A percentile compares a stretch with the other conserved stretches of the same genome.
Evolutionary conservation across 35 echinoderm and acorn worm species (phyloP).

Genomic region (Amphiura filiformis): DNA sequence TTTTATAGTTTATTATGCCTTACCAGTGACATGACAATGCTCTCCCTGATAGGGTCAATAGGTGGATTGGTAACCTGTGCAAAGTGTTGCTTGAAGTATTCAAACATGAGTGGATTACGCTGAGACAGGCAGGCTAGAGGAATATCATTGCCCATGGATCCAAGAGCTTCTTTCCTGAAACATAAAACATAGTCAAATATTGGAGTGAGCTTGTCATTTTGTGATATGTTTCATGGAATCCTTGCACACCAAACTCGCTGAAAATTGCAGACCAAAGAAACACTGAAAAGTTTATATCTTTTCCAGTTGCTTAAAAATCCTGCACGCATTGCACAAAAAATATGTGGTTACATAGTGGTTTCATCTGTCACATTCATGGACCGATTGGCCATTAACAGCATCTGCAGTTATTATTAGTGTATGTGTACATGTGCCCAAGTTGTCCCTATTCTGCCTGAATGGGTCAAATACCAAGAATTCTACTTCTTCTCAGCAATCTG

Average conservation of each 20-base stretch:
- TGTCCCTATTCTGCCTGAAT: too few species aligned
- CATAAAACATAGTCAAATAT: not conserved
- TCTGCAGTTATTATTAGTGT: too few species aligned
- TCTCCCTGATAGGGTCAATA: conserved; percentile 91
- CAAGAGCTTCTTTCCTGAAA: conserved; percentile 89
- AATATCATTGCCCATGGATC: conserved; percentile 95
- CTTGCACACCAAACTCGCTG: not conserved
- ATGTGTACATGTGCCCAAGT: too few species aligned
- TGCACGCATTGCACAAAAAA: too few species aligned
- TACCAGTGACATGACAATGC: conserved; percentile 99
- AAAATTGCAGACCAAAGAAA: not conserved
- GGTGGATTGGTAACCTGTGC: conserved; percentile 99
- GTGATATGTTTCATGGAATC: not conserved
- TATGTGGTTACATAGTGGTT: too few species aligned
- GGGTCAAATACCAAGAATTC: too few species aligned
- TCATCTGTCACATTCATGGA: too few species aligned
- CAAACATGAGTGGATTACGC: conserved; percentile 85
- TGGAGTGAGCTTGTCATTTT: not conserved
- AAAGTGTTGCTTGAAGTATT: conserved; percentile 99
- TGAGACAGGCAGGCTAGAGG: conserved; percentile 89
- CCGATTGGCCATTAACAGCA: too few species aligned
- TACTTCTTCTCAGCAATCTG: too few species aligned
- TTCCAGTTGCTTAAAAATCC: not conserved
- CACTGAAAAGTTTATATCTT: not conserved
- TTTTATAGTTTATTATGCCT: too few species aligned